Percentiles rank a stretch among this genome's conserved stretches.
These are phyloP conservation scores for Nansenia antarctica DNA, from an alignment of 2,113 vertebrate species.

Conservation along the genomic window DNA sequence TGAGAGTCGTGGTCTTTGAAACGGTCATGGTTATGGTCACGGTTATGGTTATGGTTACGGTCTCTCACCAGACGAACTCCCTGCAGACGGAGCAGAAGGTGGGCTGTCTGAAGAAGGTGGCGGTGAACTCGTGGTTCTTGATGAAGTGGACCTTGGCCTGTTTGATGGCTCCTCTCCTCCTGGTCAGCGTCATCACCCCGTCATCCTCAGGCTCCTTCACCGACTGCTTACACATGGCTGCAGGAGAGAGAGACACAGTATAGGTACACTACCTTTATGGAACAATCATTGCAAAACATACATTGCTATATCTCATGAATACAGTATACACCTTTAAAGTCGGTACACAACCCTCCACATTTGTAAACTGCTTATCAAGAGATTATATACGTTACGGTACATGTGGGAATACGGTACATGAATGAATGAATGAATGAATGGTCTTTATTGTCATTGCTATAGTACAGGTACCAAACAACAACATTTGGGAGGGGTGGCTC, in stretches of 20 bases:
- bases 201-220: slow-evolving; percentile 65
- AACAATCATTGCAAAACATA: no score
- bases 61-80: slow-evolving; percentile 94
- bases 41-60: background rate
- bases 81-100: slow-evolving; percentile 98
- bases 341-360: no score
- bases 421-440: no score
- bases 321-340: no score
- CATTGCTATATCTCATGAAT: no score
- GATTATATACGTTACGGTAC: no score
- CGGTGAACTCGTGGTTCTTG: slow-evolving; percentile 94
- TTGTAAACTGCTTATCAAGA: no score
- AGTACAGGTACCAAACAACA: no score
- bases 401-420: no score
- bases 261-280: no score
- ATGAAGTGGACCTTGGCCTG: slow-evolving; percentile 94
- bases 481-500: no score
- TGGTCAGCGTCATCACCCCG: slow-evolving; percentile 85
- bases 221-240: slow-evolving; percentile 27
- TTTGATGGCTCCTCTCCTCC: slow-evolving; percentile 92
- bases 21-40: background rate
- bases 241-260: slow-evolving; percentile 36
- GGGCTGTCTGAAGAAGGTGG: slow-evolving; percentile 94
- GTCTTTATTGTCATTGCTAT: no score
- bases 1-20: background rate